phyloP scores from a whole-genome alignment of 2,113 vertebrate species.

The Thinocorus orbignyianus region DNA sequence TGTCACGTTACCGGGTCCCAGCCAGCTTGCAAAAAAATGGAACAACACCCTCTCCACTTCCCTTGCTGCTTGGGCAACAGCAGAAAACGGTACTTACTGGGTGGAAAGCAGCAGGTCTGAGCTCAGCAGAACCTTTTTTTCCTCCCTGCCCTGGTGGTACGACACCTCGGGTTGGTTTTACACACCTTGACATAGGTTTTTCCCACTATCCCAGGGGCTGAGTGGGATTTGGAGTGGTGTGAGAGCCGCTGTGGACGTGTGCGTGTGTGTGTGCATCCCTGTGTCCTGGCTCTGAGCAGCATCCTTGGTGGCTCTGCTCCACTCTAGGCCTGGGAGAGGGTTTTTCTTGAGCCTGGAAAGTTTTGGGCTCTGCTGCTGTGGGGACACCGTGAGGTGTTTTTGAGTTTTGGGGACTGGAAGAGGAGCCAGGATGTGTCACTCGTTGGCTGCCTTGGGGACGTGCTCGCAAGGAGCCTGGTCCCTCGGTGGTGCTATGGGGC shows the following conservation, averaged over 20 bases:
- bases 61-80: background rate
- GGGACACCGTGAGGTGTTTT: background rate
- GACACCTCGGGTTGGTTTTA: background rate
- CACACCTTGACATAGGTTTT: background rate
- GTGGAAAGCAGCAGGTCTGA: background rate
- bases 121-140: background rate
- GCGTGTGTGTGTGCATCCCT: background rate
- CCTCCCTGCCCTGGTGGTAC: background rate
- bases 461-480: background rate
- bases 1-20: background rate
- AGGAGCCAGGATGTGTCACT: background rate
- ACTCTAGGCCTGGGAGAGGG: fast-evolving
- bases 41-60: background rate
- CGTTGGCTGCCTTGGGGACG: fast-evolving
- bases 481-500: fast-evolving
- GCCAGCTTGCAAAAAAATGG: slow-evolving; percentile 34
- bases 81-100: background rate
- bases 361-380: background rate
- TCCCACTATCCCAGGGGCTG: background rate
- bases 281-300: background rate
- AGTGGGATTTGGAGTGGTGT: background rate
- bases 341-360: background rate
- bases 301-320: background rate
- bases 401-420: background rate
- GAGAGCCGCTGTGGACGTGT: background rate